Evolutionary conservation across 2,113 vertebrate species (phyloP).

Genomic region (Scatophagus argus): DNA sequence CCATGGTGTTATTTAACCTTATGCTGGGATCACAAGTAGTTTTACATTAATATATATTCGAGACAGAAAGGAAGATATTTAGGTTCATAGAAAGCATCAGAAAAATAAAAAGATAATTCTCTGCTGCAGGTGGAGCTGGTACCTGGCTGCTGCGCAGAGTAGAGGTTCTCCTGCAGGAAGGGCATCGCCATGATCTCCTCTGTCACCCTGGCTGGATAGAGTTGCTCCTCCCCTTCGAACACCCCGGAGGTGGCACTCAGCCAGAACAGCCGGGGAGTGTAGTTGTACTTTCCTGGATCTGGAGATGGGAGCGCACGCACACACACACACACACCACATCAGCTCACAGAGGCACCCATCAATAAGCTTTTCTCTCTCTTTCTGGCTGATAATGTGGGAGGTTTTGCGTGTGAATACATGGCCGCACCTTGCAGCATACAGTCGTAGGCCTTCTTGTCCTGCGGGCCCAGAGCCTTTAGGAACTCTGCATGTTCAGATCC

Average conservation of each 20-base stretch:
- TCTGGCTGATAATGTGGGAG: too few relatives aligned
- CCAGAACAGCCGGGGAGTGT: slow-evolving; percentile 82
- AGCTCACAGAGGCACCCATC: background rate
- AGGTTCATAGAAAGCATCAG: background rate
- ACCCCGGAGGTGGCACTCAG: slow-evolving; percentile 81
- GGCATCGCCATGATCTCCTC: slow-evolving; percentile 84
- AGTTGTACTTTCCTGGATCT: slow-evolving; percentile 88
- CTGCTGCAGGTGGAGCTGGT: background rate
- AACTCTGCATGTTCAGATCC: slow-evolving; percentile 82
- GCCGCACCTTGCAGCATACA: slow-evolving; percentile 86
- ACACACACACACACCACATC: background rate
- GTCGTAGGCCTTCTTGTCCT: slow-evolving; percentile 85
- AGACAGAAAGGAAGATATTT: background rate
- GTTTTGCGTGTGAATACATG: background rate
- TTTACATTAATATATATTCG: background rate
- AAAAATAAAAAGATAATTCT: background rate
- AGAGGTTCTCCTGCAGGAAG: slow-evolving; percentile 86
- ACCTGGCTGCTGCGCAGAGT: slow-evolving; percentile 84
- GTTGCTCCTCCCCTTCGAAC: slow-evolving; percentile 82
- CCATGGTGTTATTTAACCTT: background rate
- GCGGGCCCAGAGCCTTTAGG: slow-evolving; percentile 73
- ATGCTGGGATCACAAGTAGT: background rate
- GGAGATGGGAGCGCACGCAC: too few relatives aligned
- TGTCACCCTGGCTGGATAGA: slow-evolving; percentile 71
- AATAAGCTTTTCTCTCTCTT: background rate